Base-by-base conservation (phyloP, 2,888 invertebrate species). In the Rhagonycha lutea region DNA sequence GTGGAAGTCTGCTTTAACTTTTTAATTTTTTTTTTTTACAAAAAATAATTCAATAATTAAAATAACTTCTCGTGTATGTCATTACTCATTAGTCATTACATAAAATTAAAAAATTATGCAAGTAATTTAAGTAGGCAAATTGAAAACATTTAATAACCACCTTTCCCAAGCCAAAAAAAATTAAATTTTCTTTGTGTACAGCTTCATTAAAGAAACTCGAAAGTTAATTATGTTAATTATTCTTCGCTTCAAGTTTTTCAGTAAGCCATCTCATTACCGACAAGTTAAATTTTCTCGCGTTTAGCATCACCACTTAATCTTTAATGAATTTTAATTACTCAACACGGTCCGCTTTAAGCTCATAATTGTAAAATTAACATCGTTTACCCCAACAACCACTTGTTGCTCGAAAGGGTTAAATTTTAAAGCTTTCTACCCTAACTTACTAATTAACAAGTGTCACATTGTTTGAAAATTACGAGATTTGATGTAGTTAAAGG, bases 261-360 rank as follows among this genome's bases (percentile, higher is more conserved):
- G 67, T 67, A 70, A 74, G 14, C 69, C 69, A 47, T 72, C 65
- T 79, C 78, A 79, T 79, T 78, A 75, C 71, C 47, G 65, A 62
- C 26, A 61, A 68, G 68, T 29, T 72, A 29, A 71, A 69, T 77
- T 77, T 77, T 75, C 75, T 70, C 71, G 74, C 72, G 70, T 47
- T 69, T 75, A 68, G 63, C 70, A 69, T 65, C 81, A 79, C 79
- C 82, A 82, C 81, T 79, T 80, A 78, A 77, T 74, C 79, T 79
- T 79, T 83, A 83, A 83, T 83, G 81, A 83, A 81, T 83, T 84
- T 84, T 85, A 85, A 85, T 84, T 85, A 84, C 82, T 75, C 79
- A 79, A 74, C 78, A 79, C 83, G 82, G 82, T 79, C 75, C 74
- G 80, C 81, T 82, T 78, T 79, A 80, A 81, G 82, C 81, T 84